Percentiles rank a stretch among this genome's conserved stretches.
These are phyloP conservation scores for Cherax quadricarinatus DNA, from an alignment of 1,140 invertebrate genomes.

Conservation along the genomic window DNA sequence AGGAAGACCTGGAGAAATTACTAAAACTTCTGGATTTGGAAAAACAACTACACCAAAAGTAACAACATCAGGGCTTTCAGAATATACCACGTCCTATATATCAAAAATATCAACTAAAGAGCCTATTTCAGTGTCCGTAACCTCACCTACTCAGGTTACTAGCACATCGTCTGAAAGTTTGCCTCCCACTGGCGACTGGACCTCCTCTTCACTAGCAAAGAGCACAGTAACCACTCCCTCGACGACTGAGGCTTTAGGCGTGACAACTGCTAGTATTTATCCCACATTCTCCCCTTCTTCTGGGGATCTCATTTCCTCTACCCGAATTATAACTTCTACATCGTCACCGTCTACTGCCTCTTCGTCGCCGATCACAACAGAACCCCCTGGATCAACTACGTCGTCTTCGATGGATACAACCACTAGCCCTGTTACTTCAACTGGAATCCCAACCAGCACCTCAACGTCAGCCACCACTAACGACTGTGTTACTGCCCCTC, in stretches of 20 bases:
- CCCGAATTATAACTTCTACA: neutral
- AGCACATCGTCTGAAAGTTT: too few species aligned
- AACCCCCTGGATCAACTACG: neutral
- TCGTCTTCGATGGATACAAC: neutral
- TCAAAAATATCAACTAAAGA: too few species aligned
- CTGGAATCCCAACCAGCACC: neutral
- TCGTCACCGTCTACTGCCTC: neutral
- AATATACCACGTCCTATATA: too few species aligned
- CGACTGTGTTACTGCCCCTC: constrained; percentile 2
- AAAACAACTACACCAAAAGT: too few species aligned
- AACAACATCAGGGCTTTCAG: too few species aligned
- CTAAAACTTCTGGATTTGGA: too few species aligned
- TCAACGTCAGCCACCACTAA: neutral
- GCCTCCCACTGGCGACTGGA: neutral
- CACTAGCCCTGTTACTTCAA: neutral
- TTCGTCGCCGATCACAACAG: neutral
- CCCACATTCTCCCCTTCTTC: neutral
- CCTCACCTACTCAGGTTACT: too few species aligned
- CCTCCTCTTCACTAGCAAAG: neutral
- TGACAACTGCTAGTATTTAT: neutral
- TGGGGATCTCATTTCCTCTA: neutral
- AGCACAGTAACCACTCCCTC: neutral
- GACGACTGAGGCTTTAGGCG: neutral
- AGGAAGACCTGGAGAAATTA: too few species aligned
- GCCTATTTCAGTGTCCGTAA: too few species aligned